phyloP scores from a whole-genome alignment of 2,888 invertebrate genomes.

The Orthosia cruda region DNA sequence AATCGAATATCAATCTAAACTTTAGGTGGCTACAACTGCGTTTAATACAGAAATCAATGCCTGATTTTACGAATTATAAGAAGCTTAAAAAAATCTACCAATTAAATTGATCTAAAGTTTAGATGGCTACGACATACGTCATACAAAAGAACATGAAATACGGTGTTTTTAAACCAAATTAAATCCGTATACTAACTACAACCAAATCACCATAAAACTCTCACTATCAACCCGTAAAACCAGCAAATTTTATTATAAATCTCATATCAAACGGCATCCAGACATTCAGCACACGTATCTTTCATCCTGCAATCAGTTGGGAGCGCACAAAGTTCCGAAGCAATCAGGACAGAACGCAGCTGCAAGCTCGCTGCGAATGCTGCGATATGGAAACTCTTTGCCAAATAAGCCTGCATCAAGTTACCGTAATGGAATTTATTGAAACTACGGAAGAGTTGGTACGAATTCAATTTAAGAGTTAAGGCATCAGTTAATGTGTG shows the following conservation, averaged over 20 bases:
- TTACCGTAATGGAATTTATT: slow-evolving; percentile 57
- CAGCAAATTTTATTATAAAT: slow-evolving; percentile 33
- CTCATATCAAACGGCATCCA: slow-evolving; percentile 31
- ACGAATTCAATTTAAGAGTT: slow-evolving; percentile 40
- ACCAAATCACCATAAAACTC: slow-evolving; percentile 8
- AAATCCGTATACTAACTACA: not conserved
- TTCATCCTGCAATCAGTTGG: slow-evolving; percentile 61
- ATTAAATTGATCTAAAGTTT: too few species aligned
- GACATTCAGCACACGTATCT: slow-evolving; percentile 65
- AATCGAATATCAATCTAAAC: too few species aligned
- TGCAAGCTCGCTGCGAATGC: slow-evolving; percentile 59
- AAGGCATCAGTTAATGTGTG: slow-evolving; percentile 5
- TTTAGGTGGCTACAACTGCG: too few species aligned
- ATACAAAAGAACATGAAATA: not conserved
- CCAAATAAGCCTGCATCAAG: slow-evolving; percentile 66
- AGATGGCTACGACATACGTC: too few species aligned
- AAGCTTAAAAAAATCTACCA: too few species aligned
- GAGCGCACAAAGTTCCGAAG: slow-evolving; percentile 65
- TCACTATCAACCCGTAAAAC: not conserved
- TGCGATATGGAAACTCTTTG: slow-evolving; percentile 63
- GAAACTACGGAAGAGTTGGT: slow-evolving; percentile 36
- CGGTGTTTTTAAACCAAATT: not conserved
- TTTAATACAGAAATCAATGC: too few species aligned
- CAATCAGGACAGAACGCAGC: slow-evolving; percentile 72
- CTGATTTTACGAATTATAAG: too few species aligned